Percentiles rank a stretch among this genome's conserved stretches.
These are phyloP conservation scores for Morpho achilles DNA, from an alignment of 2,888 invertebrate species.

Conservation along the genomic window DNA sequence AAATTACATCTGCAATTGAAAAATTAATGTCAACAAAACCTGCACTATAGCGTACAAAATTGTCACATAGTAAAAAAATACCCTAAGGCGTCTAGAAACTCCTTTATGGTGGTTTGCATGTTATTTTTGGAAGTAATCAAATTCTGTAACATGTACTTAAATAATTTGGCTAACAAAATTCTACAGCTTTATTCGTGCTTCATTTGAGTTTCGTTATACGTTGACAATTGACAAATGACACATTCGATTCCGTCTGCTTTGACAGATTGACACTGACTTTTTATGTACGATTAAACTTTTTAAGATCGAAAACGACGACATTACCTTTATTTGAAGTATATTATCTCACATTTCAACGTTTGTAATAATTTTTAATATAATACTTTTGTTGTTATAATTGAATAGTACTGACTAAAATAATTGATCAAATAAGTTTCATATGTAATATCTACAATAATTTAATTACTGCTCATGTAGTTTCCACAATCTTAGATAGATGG, in stretches of 20 bases:
- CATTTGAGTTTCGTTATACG: conserved; percentile 26
- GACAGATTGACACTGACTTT: neutral
- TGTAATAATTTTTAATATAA: too few species aligned
- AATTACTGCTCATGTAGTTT: too few species aligned
- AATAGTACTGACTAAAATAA: too few species aligned
- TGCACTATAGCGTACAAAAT: conserved; percentile 17
- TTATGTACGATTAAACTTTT: neutral
- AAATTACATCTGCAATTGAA: conserved; percentile 77
- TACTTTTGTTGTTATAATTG: too few species aligned
- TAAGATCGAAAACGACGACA: too few species aligned
- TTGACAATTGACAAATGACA: neutral
- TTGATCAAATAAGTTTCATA: too few species aligned
- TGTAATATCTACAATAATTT: too few species aligned
- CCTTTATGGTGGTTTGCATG: conserved; percentile 75
- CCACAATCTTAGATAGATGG: too few species aligned
- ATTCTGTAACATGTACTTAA: conserved; percentile 57
- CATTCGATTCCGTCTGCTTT: neutral
- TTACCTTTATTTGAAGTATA: too few species aligned
- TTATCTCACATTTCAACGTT: too few species aligned
- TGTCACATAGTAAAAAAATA: conserved; percentile 39
- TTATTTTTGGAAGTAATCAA: conserved; percentile 58
- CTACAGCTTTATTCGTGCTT: conserved; percentile 17
- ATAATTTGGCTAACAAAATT: conserved; percentile 24
- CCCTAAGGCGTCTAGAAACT: conserved; percentile 79
- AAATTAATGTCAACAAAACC: conserved; percentile 32